These are phyloP conservation scores for Eudasyphora cyanicolor DNA, from an alignment of 2,888 invertebrate species.

Conservation along the genomic window DNA sequence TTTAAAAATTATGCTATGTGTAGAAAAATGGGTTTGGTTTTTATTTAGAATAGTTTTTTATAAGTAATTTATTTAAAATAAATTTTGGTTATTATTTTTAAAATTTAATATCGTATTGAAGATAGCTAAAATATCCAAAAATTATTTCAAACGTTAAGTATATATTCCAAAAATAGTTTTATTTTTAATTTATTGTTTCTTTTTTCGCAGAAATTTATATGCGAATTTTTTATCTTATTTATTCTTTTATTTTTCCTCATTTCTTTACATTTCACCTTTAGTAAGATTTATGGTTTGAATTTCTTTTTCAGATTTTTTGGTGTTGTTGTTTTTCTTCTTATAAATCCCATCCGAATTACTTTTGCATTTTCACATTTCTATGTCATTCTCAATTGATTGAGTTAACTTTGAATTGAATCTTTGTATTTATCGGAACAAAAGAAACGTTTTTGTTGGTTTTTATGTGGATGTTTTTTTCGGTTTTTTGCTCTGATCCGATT, in stretches of 20 bases:
- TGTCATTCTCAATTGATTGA: conserved; percentile 7
- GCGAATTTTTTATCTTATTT: not conserved
- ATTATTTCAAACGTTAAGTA: no score
- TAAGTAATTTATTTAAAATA: no score
- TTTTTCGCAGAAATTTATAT: not conserved
- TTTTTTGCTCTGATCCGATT: not conserved
- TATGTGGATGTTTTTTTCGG: no score
- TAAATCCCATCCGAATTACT: not conserved
- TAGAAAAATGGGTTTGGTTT: no score
- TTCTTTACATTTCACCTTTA: conserved; percentile 28
- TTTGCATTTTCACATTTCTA: conserved; percentile 19
- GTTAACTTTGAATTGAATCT: not conserved
- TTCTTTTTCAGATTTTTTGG: conserved; percentile 43
- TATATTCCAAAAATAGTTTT: no score
- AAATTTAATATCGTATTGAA: no score
- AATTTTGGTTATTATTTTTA: no score
- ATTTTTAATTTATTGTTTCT: not conserved
- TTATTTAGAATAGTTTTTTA: no score
- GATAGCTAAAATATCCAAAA: no score
- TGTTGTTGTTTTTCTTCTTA: conserved; percentile 55
- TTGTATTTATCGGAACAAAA: not conserved
- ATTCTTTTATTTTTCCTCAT: not conserved
- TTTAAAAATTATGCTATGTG: no score
- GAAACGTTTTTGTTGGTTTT: not conserved
- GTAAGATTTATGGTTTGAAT: conserved; percentile 38